phyloP scores from a whole-genome alignment of 2,797 vertebrate genomes.

The Arrhamphus sclerolepis region DNA sequence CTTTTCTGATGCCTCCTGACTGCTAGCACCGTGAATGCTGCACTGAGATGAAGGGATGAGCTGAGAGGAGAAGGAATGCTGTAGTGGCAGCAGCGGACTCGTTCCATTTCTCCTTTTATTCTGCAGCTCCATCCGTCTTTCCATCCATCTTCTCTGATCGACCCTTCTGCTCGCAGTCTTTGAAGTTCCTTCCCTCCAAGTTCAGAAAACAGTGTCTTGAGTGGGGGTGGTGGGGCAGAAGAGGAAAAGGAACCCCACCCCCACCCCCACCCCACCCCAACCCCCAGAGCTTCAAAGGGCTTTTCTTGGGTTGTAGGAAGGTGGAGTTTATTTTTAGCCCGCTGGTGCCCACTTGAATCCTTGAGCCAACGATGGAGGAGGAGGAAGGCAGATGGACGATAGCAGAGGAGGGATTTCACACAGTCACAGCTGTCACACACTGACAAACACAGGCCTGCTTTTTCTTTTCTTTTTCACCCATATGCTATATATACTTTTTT shows the following conservation, averaged over 20 bases:
- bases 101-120: constrained; percentile 27
- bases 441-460: too few species aligned
- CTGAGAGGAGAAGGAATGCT: constrained; percentile 14
- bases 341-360: constrained; percentile 49
- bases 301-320: constrained; percentile 59
- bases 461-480: too few species aligned
- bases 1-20: constrained; percentile 32
- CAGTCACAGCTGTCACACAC: neutral
- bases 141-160: constrained; percentile 29
- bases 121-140: constrained; percentile 21
- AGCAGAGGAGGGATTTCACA: constrained; percentile 14
- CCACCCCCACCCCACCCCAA: constrained; percentile 25
- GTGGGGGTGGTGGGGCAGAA: constrained; percentile 32
- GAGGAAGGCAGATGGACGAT: constrained; percentile 3
- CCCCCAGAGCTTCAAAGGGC: constrained; percentile 67
- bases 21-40: constrained; percentile 31
- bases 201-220: constrained; percentile 57
- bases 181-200: constrained; percentile 60
- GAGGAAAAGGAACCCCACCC: constrained; percentile 49
- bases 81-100: constrained; percentile 13
- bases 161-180: constrained; percentile 46
- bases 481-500: too few species aligned
- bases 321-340: constrained; percentile 70
- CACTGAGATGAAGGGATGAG: constrained; percentile 29
- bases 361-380: constrained; percentile 33